Conservation (phyloP, 2,888 invertebrate species). For the Drosophila subsilvestris region DNA sequence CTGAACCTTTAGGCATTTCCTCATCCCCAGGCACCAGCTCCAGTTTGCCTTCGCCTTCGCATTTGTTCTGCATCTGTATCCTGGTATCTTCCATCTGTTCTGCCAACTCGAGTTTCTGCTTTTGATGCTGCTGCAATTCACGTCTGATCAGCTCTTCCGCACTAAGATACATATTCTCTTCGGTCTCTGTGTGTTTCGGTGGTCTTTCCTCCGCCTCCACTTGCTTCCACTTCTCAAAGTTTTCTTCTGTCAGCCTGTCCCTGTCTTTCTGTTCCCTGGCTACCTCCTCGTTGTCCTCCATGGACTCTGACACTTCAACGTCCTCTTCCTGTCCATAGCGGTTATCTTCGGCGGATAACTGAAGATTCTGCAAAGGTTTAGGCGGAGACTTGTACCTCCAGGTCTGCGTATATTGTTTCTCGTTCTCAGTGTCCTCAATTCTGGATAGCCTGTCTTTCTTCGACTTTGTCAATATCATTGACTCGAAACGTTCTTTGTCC, state of each 20-base stretch:
- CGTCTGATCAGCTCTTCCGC: background rate
- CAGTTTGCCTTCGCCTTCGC: background rate
- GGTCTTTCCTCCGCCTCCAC: background rate
- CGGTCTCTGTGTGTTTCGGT: background rate
- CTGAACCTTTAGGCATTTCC: background rate
- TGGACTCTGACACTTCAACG: background rate
- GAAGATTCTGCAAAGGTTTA: background rate
- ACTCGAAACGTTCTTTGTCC: background rate
- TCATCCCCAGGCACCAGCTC: background rate
- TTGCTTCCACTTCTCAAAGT: background rate
- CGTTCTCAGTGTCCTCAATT: background rate
- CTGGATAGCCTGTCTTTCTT: background rate
- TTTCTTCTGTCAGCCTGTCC: background rate
- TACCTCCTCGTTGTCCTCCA: background rate
- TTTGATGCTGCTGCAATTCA: background rate
- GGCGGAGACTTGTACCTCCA: no score
- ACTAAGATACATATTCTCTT: background rate
- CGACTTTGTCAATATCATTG: background rate
- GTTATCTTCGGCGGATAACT: background rate
- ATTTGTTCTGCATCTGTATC: background rate
- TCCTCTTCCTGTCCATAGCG: background rate
- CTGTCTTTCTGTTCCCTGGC: background rate
- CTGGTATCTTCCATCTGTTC: background rate
- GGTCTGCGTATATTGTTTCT: background rate
- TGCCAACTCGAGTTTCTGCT: background rate